phyloP scores from a whole-genome alignment of 2,888 invertebrate genomes.

The Aricia artaxerxes region DNA sequence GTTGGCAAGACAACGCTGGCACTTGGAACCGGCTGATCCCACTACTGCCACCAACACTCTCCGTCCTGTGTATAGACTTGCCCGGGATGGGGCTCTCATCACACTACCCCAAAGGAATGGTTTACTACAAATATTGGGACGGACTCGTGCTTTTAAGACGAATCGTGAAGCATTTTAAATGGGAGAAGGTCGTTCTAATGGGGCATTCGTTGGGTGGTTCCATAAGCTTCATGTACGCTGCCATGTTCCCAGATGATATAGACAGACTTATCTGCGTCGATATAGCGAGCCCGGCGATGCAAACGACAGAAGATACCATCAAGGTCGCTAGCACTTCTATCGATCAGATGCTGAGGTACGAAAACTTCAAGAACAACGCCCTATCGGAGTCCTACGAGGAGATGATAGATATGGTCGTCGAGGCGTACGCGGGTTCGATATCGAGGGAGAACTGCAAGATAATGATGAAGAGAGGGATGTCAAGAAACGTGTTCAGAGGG shows the following conservation, averaged over 20 bases:
- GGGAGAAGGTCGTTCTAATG: slow-evolving; percentile 85
- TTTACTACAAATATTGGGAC: slow-evolving; percentile 90
- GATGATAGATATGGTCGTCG: not conserved
- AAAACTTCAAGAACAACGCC: not conserved
- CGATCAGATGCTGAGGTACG: slow-evolving; percentile 26
- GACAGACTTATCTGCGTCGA: slow-evolving; percentile 86
- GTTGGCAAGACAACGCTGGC: slow-evolving; percentile 93
- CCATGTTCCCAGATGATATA: slow-evolving; percentile 85
- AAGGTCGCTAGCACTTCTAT: slow-evolving; percentile 52
- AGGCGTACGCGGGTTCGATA: slow-evolving; percentile 14
- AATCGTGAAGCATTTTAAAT: slow-evolving; percentile 86
- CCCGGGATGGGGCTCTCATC: slow-evolving; percentile 91
- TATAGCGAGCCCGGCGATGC: slow-evolving; percentile 86
- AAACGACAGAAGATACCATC: slow-evolving; percentile 76
- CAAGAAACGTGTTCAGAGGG: slow-evolving; percentile 56
- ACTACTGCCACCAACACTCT: slow-evolving; percentile 80
- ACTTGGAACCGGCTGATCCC: slow-evolving; percentile 89
- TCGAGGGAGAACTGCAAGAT: slow-evolving; percentile 29
- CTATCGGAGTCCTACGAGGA: slow-evolving; percentile 12
- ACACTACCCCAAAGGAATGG: slow-evolving; percentile 57
- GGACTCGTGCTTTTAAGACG: slow-evolving; percentile 85
- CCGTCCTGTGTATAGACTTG: slow-evolving; percentile 88
- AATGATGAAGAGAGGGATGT: slow-evolving; percentile 82
- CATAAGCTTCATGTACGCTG: slow-evolving; percentile 88
- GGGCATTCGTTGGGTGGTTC: slow-evolving; percentile 90